These are phyloP conservation scores for Metridium senile DNA, from an alignment of 92 coral and sea anemone genomes.

Conservation along the genomic window DNA sequence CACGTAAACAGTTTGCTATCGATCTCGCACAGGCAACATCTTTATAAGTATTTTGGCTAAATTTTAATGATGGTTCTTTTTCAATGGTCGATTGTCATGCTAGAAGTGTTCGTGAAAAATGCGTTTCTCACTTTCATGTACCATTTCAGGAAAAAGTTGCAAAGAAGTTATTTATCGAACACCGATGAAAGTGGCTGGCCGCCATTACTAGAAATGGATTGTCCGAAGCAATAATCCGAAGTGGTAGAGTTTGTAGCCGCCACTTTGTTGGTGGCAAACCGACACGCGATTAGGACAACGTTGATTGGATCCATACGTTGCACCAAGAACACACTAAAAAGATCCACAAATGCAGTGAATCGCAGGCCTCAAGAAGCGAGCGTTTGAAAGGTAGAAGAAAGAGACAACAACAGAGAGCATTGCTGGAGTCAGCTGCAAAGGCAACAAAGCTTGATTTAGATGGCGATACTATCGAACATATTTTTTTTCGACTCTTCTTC, in stretches of 20 bases:
- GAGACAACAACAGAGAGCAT: conserved; percentile 27
- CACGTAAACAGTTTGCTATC: conserved; percentile 6
- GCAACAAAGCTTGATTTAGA: conserved; percentile 20
- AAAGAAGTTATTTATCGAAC: conserved; percentile 40
- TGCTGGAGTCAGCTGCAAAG: conserved; percentile 30
- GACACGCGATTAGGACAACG: conserved; percentile 55
- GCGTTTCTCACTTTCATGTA: conserved; percentile 18
- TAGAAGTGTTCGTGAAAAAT: conserved; percentile 33
- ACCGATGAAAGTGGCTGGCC: conserved; percentile 49
- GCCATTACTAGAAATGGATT: conserved; percentile 52
- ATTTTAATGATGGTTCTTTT: conserved; percentile 48
- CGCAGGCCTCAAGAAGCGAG: conserved; percentile 1
- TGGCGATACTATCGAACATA: conserved; percentile 27
- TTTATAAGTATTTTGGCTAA: not conserved
- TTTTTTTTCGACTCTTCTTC: too few relatives aligned
- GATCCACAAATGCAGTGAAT: too few relatives aligned
- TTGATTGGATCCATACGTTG: conserved; percentile 53
- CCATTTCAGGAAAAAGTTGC: conserved; percentile 53
- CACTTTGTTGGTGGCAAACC: conserved; percentile 61
- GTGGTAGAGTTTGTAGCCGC: conserved; percentile 44
- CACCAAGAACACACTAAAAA: conserved; percentile 33
- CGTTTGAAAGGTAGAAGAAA: conserved; percentile 33
- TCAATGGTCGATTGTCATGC: conserved; percentile 27
- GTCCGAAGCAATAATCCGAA: conserved; percentile 43
- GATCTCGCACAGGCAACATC: not conserved